Evolutionary conservation across 2,888 invertebrate genomes (phyloP).

Genomic region (Caenorhabditis sp.): DNA sequence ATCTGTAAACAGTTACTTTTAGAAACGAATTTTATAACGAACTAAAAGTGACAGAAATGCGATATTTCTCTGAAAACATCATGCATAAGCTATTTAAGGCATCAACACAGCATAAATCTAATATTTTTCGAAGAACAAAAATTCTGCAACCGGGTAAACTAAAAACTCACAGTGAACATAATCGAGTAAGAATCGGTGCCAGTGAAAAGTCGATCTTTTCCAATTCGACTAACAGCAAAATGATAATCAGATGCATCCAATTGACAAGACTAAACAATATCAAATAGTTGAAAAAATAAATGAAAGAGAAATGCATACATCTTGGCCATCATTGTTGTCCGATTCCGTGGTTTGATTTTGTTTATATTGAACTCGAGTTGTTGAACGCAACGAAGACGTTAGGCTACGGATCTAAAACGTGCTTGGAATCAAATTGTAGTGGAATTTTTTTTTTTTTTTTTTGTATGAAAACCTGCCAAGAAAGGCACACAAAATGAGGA

Average conservation of each 20-base stretch:
- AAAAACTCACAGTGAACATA: conserved; percentile 46
- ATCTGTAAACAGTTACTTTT: conserved; percentile 38
- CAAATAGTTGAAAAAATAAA: conserved; percentile 10
- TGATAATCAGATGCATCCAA: conserved; percentile 55
- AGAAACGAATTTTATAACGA: background rate
- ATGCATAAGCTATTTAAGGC: background rate
- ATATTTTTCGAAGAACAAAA: conserved; percentile 17
- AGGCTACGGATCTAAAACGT: conserved; percentile 54
- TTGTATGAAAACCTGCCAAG: background rate
- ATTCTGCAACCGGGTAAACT: background rate
- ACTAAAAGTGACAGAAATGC: conserved; percentile 1
- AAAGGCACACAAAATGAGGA: no score
- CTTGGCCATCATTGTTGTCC: conserved; percentile 5
- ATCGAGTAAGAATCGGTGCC: conserved; percentile 54
- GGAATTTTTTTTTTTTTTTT: background rate
- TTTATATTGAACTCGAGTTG: conserved; percentile 26
- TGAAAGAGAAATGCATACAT: background rate
- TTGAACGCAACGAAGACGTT: conserved; percentile 59
- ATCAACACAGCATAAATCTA: background rate
- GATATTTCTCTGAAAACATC: background rate
- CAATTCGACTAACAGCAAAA: conserved; percentile 50
- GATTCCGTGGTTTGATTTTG: conserved; percentile 11
- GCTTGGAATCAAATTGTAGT: background rate
- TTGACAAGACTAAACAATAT: conserved; percentile 55
- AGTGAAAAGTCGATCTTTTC: conserved; percentile 44